Evolutionary conservation across 2,113 vertebrate species (phyloP).

Genomic region (Neodon shergylaensis): DNA sequence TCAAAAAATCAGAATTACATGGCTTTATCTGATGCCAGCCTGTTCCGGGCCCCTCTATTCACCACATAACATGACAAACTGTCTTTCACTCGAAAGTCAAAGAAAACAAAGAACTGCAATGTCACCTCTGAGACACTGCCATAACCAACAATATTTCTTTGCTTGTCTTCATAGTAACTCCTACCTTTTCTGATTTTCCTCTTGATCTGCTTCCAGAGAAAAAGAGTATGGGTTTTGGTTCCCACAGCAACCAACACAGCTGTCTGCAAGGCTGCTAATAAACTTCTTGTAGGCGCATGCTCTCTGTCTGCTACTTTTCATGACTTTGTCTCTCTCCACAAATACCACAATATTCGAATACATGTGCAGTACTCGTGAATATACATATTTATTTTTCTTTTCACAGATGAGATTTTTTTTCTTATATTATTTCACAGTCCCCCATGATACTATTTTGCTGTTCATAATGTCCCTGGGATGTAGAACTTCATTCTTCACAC

Average conservation of each 20-base stretch:
- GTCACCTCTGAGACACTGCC: not conserved
- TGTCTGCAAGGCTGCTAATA: not conserved
- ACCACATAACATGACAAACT: not conserved
- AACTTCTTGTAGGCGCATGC: not conserved
- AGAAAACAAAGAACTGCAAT: not conserved
- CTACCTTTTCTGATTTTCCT: not conserved
- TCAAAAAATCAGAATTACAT: slow-evolving; percentile 70
- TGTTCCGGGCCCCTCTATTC: slow-evolving; percentile 29
- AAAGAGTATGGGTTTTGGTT: not conserved
- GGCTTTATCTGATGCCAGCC: slow-evolving; percentile 61
- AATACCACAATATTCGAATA: not conserved
- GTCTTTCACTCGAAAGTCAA: not conserved
- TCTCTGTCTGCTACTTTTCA: not conserved
- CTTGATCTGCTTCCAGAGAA: not conserved
- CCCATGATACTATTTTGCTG: not conserved
- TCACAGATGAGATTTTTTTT: not conserved
- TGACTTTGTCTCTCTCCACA: not conserved
- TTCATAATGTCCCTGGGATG: not conserved
- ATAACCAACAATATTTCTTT: not conserved
- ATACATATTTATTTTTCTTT: not conserved
- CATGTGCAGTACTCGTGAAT: too few relatives aligned
- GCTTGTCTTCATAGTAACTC: not conserved
- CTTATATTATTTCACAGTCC: not conserved
- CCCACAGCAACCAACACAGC: not conserved
- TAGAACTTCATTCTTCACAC: not conserved